A percentile compares a stretch with the other conserved stretches of the same genome.
Conservation (phyloP, 2,888 invertebrate genomes). For the Athetis lepigone region DNA sequence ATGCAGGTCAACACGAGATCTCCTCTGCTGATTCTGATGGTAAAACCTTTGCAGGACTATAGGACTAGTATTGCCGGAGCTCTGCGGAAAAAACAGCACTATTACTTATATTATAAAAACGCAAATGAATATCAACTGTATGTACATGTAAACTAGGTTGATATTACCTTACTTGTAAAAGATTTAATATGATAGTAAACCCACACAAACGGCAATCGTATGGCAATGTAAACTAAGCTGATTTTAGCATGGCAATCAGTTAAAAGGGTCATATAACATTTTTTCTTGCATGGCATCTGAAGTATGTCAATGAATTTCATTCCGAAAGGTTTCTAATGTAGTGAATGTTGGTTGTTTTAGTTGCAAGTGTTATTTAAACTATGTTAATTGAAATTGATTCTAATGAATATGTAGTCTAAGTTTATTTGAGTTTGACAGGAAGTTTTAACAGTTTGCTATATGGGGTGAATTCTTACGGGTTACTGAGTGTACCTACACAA, state of each 20-base stretch:
- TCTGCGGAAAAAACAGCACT: slow-evolving; percentile 70
- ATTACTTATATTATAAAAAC: slow-evolving; percentile 3
- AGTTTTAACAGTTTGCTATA: neutral
- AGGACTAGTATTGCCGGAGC: slow-evolving; percentile 94
- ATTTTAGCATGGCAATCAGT: neutral
- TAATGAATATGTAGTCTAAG: neutral
- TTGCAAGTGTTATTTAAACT: no score
- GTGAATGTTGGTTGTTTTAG: neutral
- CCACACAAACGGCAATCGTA: neutral
- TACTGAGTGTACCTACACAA: no score
- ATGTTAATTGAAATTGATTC: no score
- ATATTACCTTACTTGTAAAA: neutral
- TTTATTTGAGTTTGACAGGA: slow-evolving; percentile 3
- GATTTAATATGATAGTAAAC: neutral
- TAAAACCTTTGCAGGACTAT: slow-evolving; percentile 94
- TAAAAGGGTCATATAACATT: slow-evolving; percentile 4
- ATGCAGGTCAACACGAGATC: slow-evolving; percentile 88
- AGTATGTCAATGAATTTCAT: neutral
- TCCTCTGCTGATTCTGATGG: slow-evolving; percentile 94
- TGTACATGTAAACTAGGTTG: neutral
- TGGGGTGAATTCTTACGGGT: no score
- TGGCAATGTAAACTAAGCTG: neutral
- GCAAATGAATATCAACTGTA: neutral
- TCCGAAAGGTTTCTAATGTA: neutral
- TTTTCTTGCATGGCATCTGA: neutral